A percentile compares a stretch with the other conserved stretches of the same genome.
Evolutionary conservation across 2,797 vertebrate species (phyloP).

Genomic region (Neosalanx taihuensis): DNA sequence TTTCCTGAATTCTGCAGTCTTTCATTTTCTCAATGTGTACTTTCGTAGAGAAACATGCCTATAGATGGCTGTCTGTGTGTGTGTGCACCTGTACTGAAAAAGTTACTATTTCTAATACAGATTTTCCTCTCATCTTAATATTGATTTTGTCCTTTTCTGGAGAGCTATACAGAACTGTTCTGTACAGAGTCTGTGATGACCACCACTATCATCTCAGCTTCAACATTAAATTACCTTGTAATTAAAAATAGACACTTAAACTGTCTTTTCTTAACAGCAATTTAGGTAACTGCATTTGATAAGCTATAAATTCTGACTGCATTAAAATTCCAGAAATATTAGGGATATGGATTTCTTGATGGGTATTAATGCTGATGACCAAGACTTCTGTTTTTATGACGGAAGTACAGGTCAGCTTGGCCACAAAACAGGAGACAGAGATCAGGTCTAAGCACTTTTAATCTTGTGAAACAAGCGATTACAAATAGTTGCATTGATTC

Average conservation of each 20-base stretch:
- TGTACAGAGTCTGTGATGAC: constrained; percentile 75
- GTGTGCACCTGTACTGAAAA: background rate
- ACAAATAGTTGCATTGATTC: constrained; percentile 99
- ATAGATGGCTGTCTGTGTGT: background rate
- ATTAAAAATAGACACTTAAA: constrained; percentile 99
- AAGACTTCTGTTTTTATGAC: constrained; percentile 80
- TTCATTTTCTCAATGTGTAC: constrained; percentile 14
- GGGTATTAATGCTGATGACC: constrained; percentile 87
- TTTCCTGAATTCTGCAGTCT: constrained; percentile 64
- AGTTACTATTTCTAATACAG: background rate
- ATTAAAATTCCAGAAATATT: constrained; percentile 99
- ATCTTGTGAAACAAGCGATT: constrained; percentile 99
- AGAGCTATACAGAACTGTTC: constrained; percentile 59
- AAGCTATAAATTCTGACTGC: constrained; percentile 94
- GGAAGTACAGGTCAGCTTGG: constrained; percentile 85
- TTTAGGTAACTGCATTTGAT: constrained; percentile 99
- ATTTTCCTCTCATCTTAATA: constrained; percentile 35
- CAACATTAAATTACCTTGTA: constrained; percentile 93
- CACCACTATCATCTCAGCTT: constrained; percentile 78
- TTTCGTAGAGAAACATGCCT: background rate
- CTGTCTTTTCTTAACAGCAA: constrained; percentile 96
- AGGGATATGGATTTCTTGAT: constrained; percentile 93
- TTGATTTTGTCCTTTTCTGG: constrained; percentile 83
- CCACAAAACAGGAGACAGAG: constrained; percentile 90
- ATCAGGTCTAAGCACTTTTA: constrained; percentile 98